phyloP scores from a whole-genome alignment of 2,113 vertebrate species.

The Nibea coibor region DNA sequence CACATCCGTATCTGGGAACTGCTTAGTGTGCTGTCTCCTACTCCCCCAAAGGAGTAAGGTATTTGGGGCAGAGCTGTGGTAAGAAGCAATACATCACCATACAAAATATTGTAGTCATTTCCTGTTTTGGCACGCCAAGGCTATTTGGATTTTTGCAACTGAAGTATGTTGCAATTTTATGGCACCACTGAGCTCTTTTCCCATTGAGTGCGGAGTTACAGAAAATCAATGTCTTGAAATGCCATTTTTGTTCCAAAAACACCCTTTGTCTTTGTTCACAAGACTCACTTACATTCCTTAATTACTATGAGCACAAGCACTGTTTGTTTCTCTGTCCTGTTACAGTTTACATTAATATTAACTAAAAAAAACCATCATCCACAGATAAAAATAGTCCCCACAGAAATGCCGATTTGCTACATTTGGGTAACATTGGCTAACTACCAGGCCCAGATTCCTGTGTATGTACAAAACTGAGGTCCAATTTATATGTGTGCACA shows the following conservation, averaged over 20 bases:
- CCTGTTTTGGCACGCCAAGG: constrained; percentile 33
- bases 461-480: no score
- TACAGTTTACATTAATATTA: background rate
- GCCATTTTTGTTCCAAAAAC: background rate
- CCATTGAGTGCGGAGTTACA: background rate
- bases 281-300: background rate
- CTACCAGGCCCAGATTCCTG: background rate
- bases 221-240: background rate
- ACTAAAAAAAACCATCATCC: no score
- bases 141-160: background rate
- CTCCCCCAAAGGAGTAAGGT: constrained; percentile 3
- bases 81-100: constrained; percentile 6
- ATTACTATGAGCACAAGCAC: background rate
- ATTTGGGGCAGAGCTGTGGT: background rate
- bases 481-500: no score
- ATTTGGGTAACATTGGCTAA: background rate
- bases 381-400: background rate
- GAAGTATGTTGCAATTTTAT: background rate
- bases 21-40: background rate
- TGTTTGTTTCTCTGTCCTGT: background rate
- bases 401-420: background rate
- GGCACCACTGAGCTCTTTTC: background rate
- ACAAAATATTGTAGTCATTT: constrained; percentile 22
- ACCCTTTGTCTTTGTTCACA: no score
- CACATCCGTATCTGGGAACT: constrained; percentile 13